Conservation (phyloP, 2,797 vertebrate genomes). For the Pteronotus mesoamericanus region DNA sequence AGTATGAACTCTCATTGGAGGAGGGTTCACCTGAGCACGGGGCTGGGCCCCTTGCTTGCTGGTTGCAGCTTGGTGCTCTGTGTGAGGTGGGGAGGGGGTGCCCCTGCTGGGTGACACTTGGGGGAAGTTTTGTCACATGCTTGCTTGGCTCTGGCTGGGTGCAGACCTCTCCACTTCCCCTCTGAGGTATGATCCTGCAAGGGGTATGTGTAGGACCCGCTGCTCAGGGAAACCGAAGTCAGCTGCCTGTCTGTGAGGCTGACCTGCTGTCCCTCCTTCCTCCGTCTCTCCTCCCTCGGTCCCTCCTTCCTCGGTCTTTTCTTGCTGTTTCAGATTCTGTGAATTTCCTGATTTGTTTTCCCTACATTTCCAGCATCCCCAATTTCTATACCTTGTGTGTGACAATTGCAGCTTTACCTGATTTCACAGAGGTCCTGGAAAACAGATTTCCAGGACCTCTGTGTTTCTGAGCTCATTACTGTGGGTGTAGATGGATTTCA, state of each 20-base stretch:
- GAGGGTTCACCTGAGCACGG: neutral
- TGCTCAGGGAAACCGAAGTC: fast-evolving
- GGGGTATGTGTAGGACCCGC: fast-evolving
- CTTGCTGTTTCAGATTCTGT: fast-evolving
- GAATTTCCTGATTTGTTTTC: neutral
- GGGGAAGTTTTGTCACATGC: neutral
- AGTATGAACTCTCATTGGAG: fast-evolving
- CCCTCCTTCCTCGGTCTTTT: neutral
- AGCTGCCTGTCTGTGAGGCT: fast-evolving
- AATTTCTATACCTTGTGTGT: fast-evolving
- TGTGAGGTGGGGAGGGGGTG: neutral
- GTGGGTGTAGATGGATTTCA: too few species aligned
- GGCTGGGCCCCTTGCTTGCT: fast-evolving
- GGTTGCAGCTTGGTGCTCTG: fast-evolving
- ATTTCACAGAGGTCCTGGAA: too few species aligned
- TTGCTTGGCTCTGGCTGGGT: fast-evolving
- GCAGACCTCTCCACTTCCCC: neutral
- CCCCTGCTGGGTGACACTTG: fast-evolving
- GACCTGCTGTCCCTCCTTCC: neutral
- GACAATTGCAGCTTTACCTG: neutral
- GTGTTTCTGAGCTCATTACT: neutral
- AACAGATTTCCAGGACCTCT: neutral
- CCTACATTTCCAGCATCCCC: neutral
- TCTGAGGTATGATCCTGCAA: fast-evolving
- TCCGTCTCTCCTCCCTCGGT: too few species aligned